These are phyloP conservation scores for Nothoprocta pentlandii DNA, from an alignment of 2,113 vertebrate genomes.

Conservation along the genomic window DNA sequence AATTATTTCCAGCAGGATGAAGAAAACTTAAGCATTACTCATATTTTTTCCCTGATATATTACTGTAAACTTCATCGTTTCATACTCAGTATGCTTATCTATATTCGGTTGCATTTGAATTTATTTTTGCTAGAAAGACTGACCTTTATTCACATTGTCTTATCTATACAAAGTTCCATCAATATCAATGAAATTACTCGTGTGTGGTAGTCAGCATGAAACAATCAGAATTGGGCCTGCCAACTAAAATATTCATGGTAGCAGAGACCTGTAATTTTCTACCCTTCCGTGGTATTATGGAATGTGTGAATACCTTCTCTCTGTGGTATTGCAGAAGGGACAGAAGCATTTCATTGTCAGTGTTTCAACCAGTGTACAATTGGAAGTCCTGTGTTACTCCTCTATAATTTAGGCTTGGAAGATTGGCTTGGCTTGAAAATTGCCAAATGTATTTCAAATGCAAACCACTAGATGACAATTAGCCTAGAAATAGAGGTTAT, in stretches of 20 bases:
- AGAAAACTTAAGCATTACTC: not conserved
- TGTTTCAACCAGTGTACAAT: not conserved
- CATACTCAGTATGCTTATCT: not conserved
- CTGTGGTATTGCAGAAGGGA: not conserved
- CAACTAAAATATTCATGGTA: not conserved
- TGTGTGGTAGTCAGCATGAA: not conserved
- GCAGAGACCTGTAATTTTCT: not conserved
- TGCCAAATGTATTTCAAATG: slow-evolving; percentile 2
- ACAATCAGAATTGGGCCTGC: not conserved
- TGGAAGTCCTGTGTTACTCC: not conserved
- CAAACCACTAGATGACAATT: slow-evolving; percentile 4
- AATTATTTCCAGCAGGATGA: not conserved
- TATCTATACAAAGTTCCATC: not conserved
- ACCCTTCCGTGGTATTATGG: not conserved
- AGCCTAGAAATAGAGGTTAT: slow-evolving; percentile 16
- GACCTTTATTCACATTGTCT: not conserved
- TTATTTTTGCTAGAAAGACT: not conserved
- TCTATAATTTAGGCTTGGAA: not conserved
- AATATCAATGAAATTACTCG: not conserved
- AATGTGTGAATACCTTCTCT: not conserved
- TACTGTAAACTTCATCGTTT: not conserved
- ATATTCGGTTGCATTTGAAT: not conserved
- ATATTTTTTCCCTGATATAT: not conserved
- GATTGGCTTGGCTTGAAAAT: slow-evolving; percentile 19
- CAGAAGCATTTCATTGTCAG: not conserved